Evolutionary conservation across 2,888 invertebrate species (phyloP), one percentile per base, ranked within the genome.

Genomic region (Phlogophora meticulosa): DNA sequence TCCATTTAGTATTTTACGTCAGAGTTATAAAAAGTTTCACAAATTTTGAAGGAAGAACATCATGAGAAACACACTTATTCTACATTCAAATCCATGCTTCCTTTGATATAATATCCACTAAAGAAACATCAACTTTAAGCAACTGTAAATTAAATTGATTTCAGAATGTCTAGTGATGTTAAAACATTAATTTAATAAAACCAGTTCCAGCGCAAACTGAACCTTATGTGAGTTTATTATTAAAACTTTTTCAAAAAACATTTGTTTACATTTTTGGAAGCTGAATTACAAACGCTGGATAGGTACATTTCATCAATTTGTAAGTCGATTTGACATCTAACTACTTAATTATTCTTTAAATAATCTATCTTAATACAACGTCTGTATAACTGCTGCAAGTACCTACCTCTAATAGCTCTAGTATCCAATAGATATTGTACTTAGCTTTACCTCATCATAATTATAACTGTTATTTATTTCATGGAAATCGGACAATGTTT

Each of bases 311-410:
- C n/a, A n/a, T 49, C 40, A 58, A 75, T 67, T 78, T 52, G 52
- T 42, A 72, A 42, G 38, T 68, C 24, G 58, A 56, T 77, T 77
- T 53, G 52, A 77, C 77, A 72, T 52, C 58, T 68, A 75, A 36
- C 69, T 79, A 76, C 55, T 59, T 74, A 48, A 55, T 61, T 61
- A 74, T 61, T 68, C 59, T 59, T 32, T 9, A 67, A 66, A 60
- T 75, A 70, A 72, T 64, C 57, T 62, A 78, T 62, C 43, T 57
- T 79, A 75, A 49, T 75, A 75, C 75, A 76, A 68, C 59, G 56
- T 68, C 71, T 64, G 76, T 70, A 36, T 60, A 63, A 43, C 69
- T 55, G 63, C 60, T 76, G 79, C 60, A 75, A 55, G 57, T 61
- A 61, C 42, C 28, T 79, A 58, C 46, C 17, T 63, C 59, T 69